Percentiles rank a stretch among this genome's conserved stretches.
phyloP scores from a whole-genome alignment of 2,888 invertebrate genomes.

The Coremacera marginata region DNA sequence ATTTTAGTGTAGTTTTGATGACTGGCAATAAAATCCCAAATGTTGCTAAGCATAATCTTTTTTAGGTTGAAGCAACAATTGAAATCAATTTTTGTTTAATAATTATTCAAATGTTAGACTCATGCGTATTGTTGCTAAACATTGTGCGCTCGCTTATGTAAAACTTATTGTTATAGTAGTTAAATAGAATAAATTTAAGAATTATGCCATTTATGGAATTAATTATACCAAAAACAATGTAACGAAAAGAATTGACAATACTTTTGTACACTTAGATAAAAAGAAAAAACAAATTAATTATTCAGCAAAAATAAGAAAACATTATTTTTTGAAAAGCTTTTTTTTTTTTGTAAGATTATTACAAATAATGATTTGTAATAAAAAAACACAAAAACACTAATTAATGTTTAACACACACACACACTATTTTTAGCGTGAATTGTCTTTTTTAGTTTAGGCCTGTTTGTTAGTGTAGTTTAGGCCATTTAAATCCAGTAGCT shows the following conservation, averaged over 20 bases:
- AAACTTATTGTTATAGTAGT: background rate
- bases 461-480: background rate
- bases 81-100: too few relatives aligned
- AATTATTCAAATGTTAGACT: too few relatives aligned
- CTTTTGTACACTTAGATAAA: conserved; percentile 11
- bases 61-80: too few relatives aligned
- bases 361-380: background rate
- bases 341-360: background rate
- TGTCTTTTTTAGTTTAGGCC: background rate
- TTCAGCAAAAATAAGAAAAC: conserved; percentile 19
- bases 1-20: background rate
- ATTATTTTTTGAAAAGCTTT: background rate
- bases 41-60: background rate
- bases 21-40: background rate
- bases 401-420: background rate
- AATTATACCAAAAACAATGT: conserved; percentile 39
- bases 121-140: background rate
- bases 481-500: background rate
- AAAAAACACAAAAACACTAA: background rate
- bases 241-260: conserved; percentile 39
- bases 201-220: conserved; percentile 32
- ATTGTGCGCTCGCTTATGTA: background rate
- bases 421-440: background rate
- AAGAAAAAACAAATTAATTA: background rate
- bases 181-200: background rate